A percentile compares a stretch with the other conserved stretches of the same genome.
Conservation (phyloP, 2,113 vertebrate species). For the Eira barbara region DNA sequence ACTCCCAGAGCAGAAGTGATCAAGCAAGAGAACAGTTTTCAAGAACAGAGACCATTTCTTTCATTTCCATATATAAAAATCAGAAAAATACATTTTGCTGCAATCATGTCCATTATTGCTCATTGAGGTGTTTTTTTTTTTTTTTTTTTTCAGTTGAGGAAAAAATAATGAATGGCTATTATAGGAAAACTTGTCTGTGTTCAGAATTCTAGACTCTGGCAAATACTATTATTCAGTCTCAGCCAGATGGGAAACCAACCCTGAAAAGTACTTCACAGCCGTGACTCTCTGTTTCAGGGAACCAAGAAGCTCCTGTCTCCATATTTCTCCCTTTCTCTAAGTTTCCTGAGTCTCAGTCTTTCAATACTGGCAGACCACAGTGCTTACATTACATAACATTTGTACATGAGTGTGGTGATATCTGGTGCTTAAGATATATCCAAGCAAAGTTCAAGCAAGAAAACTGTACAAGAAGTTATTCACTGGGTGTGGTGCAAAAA, state of each 20-base stretch:
- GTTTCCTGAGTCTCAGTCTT: background rate
- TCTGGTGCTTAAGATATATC: background rate
- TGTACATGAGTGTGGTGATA: background rate
- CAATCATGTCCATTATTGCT: background rate
- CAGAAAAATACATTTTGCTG: background rate
- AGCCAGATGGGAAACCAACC: background rate
- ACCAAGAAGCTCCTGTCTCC: background rate
- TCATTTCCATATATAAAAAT: background rate
- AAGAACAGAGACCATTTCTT: background rate
- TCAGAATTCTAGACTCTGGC: background rate
- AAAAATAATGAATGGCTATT: background rate
- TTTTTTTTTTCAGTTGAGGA: background rate
- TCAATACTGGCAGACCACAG: background rate
- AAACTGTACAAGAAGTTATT: background rate
- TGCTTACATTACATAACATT: background rate
- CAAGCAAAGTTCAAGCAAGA: background rate
- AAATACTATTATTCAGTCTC: background rate
- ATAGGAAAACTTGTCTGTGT: background rate
- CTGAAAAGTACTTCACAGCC: background rate
- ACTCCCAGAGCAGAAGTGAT: background rate
- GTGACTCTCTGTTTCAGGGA: background rate
- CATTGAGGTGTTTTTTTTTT: background rate
- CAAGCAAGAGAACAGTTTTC: background rate
- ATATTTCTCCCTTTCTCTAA: background rate
- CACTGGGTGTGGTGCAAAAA: background rate